Evolutionary conservation across 2,113 vertebrate species (phyloP), one percentile per base, ranked within the genome.

Genomic region (Salvelinus alpinus): DNA sequence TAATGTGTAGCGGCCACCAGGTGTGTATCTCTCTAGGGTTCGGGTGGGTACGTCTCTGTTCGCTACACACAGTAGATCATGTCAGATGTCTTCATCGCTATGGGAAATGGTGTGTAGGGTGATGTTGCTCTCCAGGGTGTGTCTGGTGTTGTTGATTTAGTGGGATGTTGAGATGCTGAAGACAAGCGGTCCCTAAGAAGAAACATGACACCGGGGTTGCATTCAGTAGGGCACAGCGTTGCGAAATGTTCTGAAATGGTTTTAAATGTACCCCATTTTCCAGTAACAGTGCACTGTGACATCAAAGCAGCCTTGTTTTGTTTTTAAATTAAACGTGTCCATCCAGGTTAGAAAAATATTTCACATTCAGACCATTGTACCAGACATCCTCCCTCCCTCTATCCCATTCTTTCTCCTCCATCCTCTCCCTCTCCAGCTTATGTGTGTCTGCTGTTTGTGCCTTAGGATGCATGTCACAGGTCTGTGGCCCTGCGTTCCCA

Each of bases 401-500:
- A 1, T 31, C 14, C 34, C 38, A 5, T 9, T 66, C 31, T 14
- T 25, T 18, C 44, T 64, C 29, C 29, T 60, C 44, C 22, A 64
- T 31, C 5, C 14, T 11, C 34, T 34, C 51, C 5, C 5, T 31
- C 66, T 67, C 65, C 24, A n/a, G 5, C 5, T n/a, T 38, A n/a
- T 38, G 24, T 65, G 24, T 82, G 27, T 67, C 73, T 79, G 31
- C 59, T 87, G 68, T 85, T 89, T 84, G 60, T 86, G 51, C 81
- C 51, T 74, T 72, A 44, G 57, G 70, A 81, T 73, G 51, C 70
- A 70, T 84, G 89, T 85, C 81, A 81, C 80, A 85, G 79, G 84
- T 84, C 79, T 74, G 22, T 51, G 72, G 83, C 73, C 73, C 8
- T 47, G 68, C 86, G 89, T 84, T 80, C 70, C 81, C 34, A 34